Conservation (phyloP, 2,113 vertebrate genomes). For the Capreolus pygargus region DNA sequence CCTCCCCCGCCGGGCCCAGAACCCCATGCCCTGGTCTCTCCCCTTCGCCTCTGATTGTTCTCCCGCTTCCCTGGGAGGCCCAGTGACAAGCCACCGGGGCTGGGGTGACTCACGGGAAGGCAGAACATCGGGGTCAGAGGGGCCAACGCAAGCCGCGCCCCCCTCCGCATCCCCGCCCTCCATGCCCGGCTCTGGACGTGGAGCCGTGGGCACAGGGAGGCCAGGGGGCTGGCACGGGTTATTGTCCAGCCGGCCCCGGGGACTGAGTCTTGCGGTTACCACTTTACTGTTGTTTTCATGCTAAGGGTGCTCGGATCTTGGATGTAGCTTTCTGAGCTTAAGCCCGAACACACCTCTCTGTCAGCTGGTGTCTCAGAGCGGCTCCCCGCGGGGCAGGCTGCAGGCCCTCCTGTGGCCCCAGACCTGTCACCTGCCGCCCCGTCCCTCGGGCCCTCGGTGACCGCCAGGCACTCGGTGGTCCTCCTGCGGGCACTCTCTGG, state of each 20-base stretch:
- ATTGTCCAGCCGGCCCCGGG: background rate
- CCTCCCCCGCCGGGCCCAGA: background rate
- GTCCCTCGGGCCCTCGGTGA: accelerated
- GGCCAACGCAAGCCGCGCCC: background rate
- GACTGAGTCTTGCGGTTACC: accelerated
- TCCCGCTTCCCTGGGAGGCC: background rate
- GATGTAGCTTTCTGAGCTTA: background rate
- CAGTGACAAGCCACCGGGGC: background rate
- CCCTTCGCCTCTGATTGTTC: background rate
- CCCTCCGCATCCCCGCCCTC: background rate
- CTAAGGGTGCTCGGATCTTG: background rate
- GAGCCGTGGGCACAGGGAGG: background rate
- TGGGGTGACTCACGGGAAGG: background rate
- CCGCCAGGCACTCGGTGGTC: accelerated
- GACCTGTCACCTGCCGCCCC: too few species aligned
- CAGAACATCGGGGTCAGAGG: background rate
- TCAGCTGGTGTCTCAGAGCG: accelerated
- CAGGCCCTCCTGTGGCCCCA: accelerated
- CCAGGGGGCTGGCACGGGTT: accelerated
- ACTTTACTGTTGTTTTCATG: background rate
- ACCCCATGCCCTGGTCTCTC: background rate
- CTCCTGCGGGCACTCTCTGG: accelerated
- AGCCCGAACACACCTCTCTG: accelerated
- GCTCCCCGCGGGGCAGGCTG: background rate
- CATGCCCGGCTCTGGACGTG: background rate